Conservation (phyloP, 2,797 vertebrate species). For the Lacerta agilis region DNA sequence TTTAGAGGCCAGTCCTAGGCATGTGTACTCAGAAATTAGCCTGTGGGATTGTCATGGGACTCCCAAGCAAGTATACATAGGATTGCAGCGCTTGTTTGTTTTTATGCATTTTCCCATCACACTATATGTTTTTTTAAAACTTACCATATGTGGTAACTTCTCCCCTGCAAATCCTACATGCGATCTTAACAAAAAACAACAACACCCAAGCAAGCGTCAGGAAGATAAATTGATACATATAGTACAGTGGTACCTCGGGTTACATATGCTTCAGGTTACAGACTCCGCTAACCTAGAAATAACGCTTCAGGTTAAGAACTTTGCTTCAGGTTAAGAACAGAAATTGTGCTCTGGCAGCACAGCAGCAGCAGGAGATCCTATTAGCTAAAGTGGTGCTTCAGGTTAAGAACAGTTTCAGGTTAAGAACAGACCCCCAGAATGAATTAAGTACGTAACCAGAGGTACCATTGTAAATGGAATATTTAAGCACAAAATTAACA, state of each 20-base stretch:
- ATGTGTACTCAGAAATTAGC: not conserved
- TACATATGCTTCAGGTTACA: too few relatives aligned
- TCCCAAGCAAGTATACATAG: not conserved
- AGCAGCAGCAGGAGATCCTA: too few relatives aligned
- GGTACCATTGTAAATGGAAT: not conserved
- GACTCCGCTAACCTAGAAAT: too few relatives aligned
- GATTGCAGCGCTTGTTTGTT: not conserved
- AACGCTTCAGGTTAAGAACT: too few relatives aligned
- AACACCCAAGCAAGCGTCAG: not conserved
- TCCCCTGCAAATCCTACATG: not conserved
- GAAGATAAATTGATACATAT: not conserved
- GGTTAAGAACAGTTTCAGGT: too few relatives aligned
- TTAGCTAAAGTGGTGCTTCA: too few relatives aligned
- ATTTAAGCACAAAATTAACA: not conserved
- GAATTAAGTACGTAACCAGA: too few relatives aligned
- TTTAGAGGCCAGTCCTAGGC: not conserved
- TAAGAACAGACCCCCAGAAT: too few relatives aligned
- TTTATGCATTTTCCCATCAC: not conserved
- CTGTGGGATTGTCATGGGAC: slow-evolving; percentile 8
- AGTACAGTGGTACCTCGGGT: not conserved
- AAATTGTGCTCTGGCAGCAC: too few relatives aligned
- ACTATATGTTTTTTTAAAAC: not conserved
- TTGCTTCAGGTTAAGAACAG: too few relatives aligned
- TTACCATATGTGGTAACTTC: not conserved
- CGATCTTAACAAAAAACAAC: too few relatives aligned